These are phyloP conservation scores for Frieseomelitta varia DNA, from an alignment of 1,140 invertebrate genomes.

Conservation along the genomic window DNA sequence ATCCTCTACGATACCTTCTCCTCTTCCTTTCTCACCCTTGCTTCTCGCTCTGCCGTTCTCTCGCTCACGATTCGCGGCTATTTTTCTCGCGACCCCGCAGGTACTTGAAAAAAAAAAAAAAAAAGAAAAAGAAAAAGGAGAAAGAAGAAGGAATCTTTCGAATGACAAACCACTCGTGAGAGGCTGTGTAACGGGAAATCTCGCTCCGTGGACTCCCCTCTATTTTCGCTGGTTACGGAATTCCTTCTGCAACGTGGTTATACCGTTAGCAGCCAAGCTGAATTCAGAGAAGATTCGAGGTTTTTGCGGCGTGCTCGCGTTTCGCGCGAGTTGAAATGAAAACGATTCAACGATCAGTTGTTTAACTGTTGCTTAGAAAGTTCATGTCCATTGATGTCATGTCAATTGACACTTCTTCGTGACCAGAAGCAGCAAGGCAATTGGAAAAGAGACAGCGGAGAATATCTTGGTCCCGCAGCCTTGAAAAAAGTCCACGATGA, in stretches of 20 bases:
- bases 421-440: too few relatives aligned
- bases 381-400: too few relatives aligned
- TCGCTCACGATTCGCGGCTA: conserved; percentile 42
- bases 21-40: background rate
- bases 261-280: conserved; percentile 4
- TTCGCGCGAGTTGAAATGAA: background rate
- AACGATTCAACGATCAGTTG: background rate
- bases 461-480: too few relatives aligned
- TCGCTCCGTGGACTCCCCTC: background rate
- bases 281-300: background rate
- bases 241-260: background rate
- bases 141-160: conserved; percentile 6
- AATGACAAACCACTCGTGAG: background rate
- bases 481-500: too few relatives aligned
- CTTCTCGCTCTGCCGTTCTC: background rate
- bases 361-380: background rate
- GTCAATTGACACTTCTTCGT: too few relatives aligned
- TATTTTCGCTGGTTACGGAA: background rate
- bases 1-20: conserved; percentile 18
- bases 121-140: too few relatives aligned
- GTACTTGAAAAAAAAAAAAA: background rate
- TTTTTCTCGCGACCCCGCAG: conserved; percentile 3
- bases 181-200: conserved; percentile 26
- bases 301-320: background rate
- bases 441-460: too few relatives aligned